Evolutionary conservation across 2,888 invertebrate genomes (phyloP).

Genomic region (Apotomis turbidana): DNA sequence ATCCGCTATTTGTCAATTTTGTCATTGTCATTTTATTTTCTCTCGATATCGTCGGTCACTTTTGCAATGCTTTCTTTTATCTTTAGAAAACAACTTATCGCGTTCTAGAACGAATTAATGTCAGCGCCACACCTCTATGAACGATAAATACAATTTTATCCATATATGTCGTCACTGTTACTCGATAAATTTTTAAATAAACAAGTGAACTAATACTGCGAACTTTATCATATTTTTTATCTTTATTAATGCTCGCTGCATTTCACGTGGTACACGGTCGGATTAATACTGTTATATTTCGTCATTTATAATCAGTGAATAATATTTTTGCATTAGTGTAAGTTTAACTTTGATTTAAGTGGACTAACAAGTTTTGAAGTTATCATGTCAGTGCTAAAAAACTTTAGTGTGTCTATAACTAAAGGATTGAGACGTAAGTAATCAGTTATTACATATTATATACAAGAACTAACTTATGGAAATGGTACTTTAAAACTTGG

Average conservation of each 20-base stretch:
- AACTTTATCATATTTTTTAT: slow-evolving; percentile 42
- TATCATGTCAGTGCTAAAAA: slow-evolving; percentile 73
- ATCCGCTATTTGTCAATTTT: not conserved
- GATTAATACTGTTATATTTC: slow-evolving; percentile 4
- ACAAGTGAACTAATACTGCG: slow-evolving; percentile 26
- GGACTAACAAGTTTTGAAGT: slow-evolving; percentile 41
- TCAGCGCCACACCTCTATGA: slow-evolving; percentile 64
- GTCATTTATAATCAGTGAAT: slow-evolving; percentile 26
- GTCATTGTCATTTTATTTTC: slow-evolving; percentile 27
- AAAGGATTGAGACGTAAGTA: slow-evolving; percentile 74
- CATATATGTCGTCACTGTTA: slow-evolving; percentile 13
- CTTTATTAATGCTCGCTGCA: slow-evolving; percentile 37
- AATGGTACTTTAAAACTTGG: not conserved
- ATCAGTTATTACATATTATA: slow-evolving; percentile 30
- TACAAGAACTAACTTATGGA: not conserved
- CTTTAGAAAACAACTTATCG: slow-evolving; percentile 39
- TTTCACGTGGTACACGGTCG: slow-evolving; percentile 43
- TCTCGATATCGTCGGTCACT: not conserved
- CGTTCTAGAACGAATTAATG: slow-evolving; percentile 49
- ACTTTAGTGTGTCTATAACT: slow-evolving; percentile 72
- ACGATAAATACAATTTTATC: slow-evolving; percentile 44
- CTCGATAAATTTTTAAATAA: slow-evolving; percentile 30
- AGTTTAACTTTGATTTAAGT: slow-evolving; percentile 47
- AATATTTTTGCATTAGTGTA: slow-evolving; percentile 26
- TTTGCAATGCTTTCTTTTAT: slow-evolving; percentile 33